phyloP scores from a whole-genome alignment of 2,888 invertebrate genomes.

The Cephus spinipes region DNA sequence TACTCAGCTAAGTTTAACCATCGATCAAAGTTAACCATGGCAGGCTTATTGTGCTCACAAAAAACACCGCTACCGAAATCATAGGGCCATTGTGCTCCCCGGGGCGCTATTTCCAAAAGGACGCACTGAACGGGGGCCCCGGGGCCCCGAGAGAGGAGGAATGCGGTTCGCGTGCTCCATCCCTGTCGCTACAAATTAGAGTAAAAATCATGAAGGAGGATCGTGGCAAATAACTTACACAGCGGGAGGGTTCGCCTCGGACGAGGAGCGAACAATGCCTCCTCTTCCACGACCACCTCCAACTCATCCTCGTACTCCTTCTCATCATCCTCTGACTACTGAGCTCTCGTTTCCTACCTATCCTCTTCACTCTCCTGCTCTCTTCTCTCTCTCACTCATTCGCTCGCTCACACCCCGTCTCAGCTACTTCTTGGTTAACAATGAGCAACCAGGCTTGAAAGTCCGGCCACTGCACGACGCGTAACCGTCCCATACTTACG shows the following conservation, averaged over 20 bases:
- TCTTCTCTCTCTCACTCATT: neutral
- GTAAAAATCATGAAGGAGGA: conserved; percentile 63
- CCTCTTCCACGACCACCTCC: conserved; percentile 23
- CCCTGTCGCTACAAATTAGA: conserved; percentile 65
- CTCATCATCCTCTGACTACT: conserved; percentile 11
- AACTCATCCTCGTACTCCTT: conserved; percentile 9
- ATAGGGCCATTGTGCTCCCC: conserved; percentile 50
- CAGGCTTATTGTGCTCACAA: conserved; percentile 52
- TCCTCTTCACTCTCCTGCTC: conserved; percentile 7
- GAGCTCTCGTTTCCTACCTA: conserved; percentile 25
- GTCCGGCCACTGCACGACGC: conserved; percentile 18
- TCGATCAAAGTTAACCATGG: conserved; percentile 57
- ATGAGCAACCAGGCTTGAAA: conserved; percentile 43
- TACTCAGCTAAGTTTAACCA: conserved; percentile 62
- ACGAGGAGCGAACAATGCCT: conserved; percentile 43
- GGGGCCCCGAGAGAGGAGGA: conserved; percentile 37
- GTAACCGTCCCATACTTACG: neutral
- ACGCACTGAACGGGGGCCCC: conserved; percentile 24
- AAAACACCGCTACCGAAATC: conserved; percentile 60
- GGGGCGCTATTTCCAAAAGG: conserved; percentile 34
- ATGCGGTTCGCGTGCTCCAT: conserved; percentile 60
- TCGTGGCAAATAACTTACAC: conserved; percentile 63
- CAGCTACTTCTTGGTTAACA: conserved; percentile 36
- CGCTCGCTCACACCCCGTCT: conserved; percentile 13
- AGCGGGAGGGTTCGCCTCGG: conserved; percentile 52